Base-by-base conservation (phyloP, 2,797 vertebrate genomes). In the Carapus acus region DNA sequence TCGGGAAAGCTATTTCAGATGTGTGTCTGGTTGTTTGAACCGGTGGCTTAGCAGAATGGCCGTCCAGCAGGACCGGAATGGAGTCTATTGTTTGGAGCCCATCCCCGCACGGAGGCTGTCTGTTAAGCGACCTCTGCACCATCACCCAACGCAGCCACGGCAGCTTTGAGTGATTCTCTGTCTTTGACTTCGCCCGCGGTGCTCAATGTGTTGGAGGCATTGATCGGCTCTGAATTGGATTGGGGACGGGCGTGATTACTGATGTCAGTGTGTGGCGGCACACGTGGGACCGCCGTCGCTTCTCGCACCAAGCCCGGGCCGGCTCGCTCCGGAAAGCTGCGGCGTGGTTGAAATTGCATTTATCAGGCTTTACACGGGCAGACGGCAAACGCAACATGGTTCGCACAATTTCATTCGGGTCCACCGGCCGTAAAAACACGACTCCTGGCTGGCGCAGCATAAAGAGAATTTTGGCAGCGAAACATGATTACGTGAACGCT, bases 211-310 rank as follows among this genome's bases (percentile, higher is more conserved):
- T 81, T 66, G 77, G 65, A 82, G 74, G 65, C 85, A 86, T 86
- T 78, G 87, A 88, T 86, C 74, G 79, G 68, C 54, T 27, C 67
- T 62, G 80, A 85, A 85, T 84, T 85, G 84, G 82, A 86, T 85
- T 74, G 85, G 71, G 52, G 69, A 55, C 5, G 42, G 71, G 61
- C 72, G 78, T 84, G 82, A 86, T 88, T 87, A 85, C 81, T 77
- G 82, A 80, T 85, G 84, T 83, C 81, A 74, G 83, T 39, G 67
- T 82, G 81, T 40, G 68, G 48, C 36, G 54, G 50, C 63, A 77
- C 85, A 82, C 74, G 69, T 76, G 81, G 83, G 80, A 82, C 41
- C 39, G 8, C 78, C 19, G 54, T 58, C 72, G 62, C 62, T 68
- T 73, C 69, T 44, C 43, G 59, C 76, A 75, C 77, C 69, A 38